Evolutionary conservation across 2,797 vertebrate genomes (phyloP).

Genomic region (Phataginus tetradactyla): DNA sequence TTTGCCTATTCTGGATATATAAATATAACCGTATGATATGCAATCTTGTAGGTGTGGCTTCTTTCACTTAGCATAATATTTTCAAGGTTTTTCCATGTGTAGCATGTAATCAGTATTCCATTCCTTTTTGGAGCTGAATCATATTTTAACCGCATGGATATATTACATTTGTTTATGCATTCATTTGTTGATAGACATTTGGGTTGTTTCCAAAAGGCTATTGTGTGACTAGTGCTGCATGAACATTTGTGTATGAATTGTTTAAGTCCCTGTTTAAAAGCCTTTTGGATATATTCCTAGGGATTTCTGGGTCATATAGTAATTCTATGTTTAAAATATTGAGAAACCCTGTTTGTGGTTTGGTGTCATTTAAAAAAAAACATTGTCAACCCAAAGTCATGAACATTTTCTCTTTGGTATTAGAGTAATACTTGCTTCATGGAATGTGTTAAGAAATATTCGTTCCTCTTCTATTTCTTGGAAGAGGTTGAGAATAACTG

Average conservation of each 20-base stretch:
- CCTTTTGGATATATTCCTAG: background rate
- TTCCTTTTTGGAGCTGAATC: background rate
- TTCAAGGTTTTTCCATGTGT: background rate
- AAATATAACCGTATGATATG: background rate
- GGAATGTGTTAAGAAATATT: background rate
- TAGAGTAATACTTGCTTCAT: background rate
- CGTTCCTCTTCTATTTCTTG: background rate
- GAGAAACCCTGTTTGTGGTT: background rate
- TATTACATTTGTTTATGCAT: background rate
- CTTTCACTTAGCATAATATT: background rate
- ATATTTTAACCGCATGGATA: background rate
- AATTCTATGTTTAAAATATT: background rate
- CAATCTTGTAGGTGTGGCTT: background rate
- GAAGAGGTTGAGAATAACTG: background rate
- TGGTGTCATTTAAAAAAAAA: background rate
- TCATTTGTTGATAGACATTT: background rate
- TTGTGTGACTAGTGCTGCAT: background rate
- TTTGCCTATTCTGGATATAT: background rate
- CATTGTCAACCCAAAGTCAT: background rate
- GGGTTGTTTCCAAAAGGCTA: background rate
- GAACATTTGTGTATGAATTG: background rate
- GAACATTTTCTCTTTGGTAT: background rate
- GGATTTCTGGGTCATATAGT: background rate
- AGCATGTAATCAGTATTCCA: background rate
- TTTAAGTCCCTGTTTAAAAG: background rate